Base-by-base conservation (phyloP, 1,140 invertebrate species). In the Drosophila micromelanica region DNA sequence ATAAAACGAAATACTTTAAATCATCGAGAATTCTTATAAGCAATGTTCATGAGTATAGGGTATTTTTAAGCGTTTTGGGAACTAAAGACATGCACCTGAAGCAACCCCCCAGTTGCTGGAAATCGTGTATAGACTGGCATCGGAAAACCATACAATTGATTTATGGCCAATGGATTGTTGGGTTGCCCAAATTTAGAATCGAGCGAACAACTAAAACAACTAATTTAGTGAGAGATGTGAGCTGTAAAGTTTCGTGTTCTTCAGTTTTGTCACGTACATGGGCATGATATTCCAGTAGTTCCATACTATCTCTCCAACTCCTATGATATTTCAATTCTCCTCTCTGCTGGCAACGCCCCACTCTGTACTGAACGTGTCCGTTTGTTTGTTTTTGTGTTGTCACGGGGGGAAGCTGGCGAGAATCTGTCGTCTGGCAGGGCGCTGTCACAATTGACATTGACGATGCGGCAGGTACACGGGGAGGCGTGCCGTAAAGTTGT, bases 401-500 rank as follows among this genome's bases (percentile, higher is more conserved):
- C 40, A 35, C 15, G 74, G 55, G 35, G 13, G 48, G 37, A 12
- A 12, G n/a, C 49, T 60, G 60, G 37, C 55, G 55, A 52, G 49
- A 72, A 57, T 46, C 73, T 71, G 35, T 45, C 67, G 57, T 61
- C 65, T 86, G 81, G 73, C 78, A 69, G 73, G 45, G 49, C 69
- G 60, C 84, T 89, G 84, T 89, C 84, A 89, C 84, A 89, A 80
- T 89, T 89, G 84, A 89, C 84, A 89, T 76, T 89, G 84, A 89
- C 84, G 70, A 84, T 77, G 79, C 84, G 84, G 84, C 84, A 89
- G 84, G 84, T 89, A 89, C 84, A 89, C 67, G 82, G 60, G 42
- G 42, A 73, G 76, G 77, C 84, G 85, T 79, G 84, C 84, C 85
- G 84, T 89, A 77, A 89, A 89, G 79, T 75, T 89, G 84, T 89